These are phyloP conservation scores for Lethenteron camtschaticum DNA, from an alignment of 2,113 vertebrate species.

Conservation along the genomic window DNA sequence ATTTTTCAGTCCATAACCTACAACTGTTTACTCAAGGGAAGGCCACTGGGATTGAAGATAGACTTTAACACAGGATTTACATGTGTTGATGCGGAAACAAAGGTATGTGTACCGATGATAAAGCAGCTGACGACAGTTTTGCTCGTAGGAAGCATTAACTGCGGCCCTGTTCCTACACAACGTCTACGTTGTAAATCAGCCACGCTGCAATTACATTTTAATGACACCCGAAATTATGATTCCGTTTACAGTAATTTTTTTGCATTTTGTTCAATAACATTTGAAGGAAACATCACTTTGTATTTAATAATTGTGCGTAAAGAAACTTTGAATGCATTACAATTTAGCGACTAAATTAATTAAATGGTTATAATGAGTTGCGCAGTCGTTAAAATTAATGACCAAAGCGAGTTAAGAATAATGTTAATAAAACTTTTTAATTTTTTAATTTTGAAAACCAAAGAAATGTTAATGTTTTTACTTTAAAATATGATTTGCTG, in stretches of 20 bases:
- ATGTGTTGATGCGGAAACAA: slow-evolving; percentile 2
- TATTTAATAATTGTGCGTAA: too few relatives aligned
- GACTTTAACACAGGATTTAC: slow-evolving; percentile 2
- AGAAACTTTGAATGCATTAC: too few relatives aligned
- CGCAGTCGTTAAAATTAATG: neutral
- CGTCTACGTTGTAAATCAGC: too few relatives aligned
- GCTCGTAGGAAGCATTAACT: too few relatives aligned
- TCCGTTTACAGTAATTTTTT: too few relatives aligned
- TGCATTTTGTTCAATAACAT: too few relatives aligned
- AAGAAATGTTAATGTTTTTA: slow-evolving; percentile 1
- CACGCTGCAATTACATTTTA: too few relatives aligned
- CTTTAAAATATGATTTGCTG: neutral
- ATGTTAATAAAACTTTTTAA: neutral
- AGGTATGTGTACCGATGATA: neutral
- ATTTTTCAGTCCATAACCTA: neutral
- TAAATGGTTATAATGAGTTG: neutral
- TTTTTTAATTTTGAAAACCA: neutral
- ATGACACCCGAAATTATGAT: too few relatives aligned
- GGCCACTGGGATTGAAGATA: slow-evolving; percentile 1
- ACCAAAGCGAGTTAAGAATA: neutral
- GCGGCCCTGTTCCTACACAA: too few relatives aligned
- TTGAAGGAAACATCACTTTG: too few relatives aligned
- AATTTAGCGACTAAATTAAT: neutral
- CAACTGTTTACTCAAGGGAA: neutral
- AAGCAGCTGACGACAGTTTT: neutral